Conservation (phyloP, 1,140 invertebrate species). For the Drosophila setifemur region DNA sequence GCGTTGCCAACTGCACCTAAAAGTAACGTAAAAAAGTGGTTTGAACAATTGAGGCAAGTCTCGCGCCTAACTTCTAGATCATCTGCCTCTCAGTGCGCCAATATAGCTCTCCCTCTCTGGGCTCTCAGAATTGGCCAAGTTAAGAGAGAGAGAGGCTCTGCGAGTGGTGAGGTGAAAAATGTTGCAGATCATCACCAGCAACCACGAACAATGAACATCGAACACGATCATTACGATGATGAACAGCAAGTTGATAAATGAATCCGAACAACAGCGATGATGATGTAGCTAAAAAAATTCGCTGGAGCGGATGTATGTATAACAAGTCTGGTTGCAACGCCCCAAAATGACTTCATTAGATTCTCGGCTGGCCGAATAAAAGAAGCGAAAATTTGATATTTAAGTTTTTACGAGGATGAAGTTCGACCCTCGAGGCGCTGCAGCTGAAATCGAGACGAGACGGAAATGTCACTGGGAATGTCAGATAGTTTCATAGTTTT, state of each 20-base stretch:
- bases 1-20: conserved; percentile 74
- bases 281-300: conserved; percentile 28
- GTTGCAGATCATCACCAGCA: conserved; percentile 62
- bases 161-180: conserved; percentile 70
- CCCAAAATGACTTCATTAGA: conserved; percentile 75
- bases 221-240: conserved; percentile 15
- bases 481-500: conserved; percentile 50
- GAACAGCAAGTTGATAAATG: conserved; percentile 34
- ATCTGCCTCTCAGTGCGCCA: conserved; percentile 39
- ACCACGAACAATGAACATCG: conserved; percentile 21
- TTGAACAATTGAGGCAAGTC: conserved; percentile 74
- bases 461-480: conserved; percentile 72
- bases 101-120: conserved; percentile 5
- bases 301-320: conserved; percentile 62
- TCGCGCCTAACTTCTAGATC: conserved; percentile 73
- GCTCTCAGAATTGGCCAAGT: conserved; percentile 50
- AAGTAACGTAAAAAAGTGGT: conserved; percentile 34
- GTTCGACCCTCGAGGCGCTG: conserved; percentile 44
- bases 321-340: conserved; percentile 56
- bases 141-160: conserved; percentile 34
- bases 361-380: conserved; percentile 11
- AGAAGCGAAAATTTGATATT: conserved; percentile 69
- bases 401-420: conserved; percentile 61
- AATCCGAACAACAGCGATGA: conserved; percentile 14
- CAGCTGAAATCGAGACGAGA: conserved; percentile 27